A percentile compares a stretch with the other conserved stretches of the same genome.
phyloP scores from a whole-genome alignment of 2,113 vertebrate genomes.

The Amia ocellicauda region DNA sequence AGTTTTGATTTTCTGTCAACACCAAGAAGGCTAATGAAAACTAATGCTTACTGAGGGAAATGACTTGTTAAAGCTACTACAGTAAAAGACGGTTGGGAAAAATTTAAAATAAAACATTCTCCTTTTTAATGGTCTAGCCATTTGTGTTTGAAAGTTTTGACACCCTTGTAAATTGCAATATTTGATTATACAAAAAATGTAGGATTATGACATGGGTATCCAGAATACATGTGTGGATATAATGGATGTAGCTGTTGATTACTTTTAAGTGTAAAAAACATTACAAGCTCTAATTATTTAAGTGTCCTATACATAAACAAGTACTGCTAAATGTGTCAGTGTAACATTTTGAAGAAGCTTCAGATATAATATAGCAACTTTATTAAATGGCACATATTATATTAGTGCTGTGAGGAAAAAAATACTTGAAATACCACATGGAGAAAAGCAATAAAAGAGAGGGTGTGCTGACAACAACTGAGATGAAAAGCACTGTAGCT shows the following conservation, averaged over 20 bases:
- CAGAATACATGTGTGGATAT: slow-evolving; percentile 25
- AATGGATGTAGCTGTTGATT: slow-evolving; percentile 21
- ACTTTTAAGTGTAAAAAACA: neutral
- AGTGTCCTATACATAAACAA: neutral
- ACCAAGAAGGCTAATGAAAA: slow-evolving; percentile 43
- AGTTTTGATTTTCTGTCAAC: slow-evolving; percentile 47
- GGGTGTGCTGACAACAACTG: slow-evolving; percentile 26
- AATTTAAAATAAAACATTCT: slow-evolving; percentile 20
- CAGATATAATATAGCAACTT: neutral
- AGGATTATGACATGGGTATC: slow-evolving; percentile 29
- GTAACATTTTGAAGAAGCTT: neutral
- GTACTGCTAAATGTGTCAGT: too few species aligned
- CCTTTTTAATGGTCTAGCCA: slow-evolving; percentile 11
- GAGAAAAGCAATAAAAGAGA: slow-evolving; percentile 14
- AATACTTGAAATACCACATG: neutral
- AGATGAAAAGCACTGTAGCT: slow-evolving; percentile 6
- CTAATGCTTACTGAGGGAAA: slow-evolving; percentile 40
- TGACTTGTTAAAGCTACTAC: slow-evolving; percentile 43
- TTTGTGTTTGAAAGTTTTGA: slow-evolving; percentile 51
- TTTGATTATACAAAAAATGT: slow-evolving; percentile 34
- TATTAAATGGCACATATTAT: slow-evolving; percentile 22
- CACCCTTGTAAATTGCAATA: slow-evolving; percentile 47
- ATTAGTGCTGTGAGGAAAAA: slow-evolving; percentile 1
- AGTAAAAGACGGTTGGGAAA: slow-evolving; percentile 22
- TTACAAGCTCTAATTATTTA: neutral